These are phyloP conservation scores for Toxotes chatareus DNA, from an alignment of 2,113 vertebrate species.

Conservation along the genomic window DNA sequence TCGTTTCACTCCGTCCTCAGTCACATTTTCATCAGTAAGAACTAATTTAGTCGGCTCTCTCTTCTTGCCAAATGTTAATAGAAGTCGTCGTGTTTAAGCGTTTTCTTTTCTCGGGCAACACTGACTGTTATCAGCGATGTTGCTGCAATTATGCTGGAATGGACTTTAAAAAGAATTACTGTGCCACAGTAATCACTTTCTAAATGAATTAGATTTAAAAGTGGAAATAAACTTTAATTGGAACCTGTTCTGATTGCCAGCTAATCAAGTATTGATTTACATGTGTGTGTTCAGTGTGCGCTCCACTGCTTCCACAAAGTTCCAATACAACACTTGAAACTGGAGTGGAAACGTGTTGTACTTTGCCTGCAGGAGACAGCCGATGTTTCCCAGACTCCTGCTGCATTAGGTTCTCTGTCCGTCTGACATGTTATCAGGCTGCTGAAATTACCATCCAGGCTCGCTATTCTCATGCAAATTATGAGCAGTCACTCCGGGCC, in stretches of 20 bases:
- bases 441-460: conserved; percentile 55
- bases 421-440: conserved; percentile 54
- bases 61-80: conserved; percentile 40
- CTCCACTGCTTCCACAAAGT: not conserved
- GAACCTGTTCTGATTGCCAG: conserved; percentile 12
- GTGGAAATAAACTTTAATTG: conserved; percentile 41
- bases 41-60: conserved; percentile 26
- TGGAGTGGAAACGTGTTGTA: conserved; percentile 25
- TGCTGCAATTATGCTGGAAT: conserved; percentile 38
- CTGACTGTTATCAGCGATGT: conserved; percentile 33
- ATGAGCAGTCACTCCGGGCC: conserved; percentile 28
- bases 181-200: conserved; percentile 40
- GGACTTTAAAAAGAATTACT: conserved; percentile 38
- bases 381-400: conserved; percentile 9
- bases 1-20: not conserved
- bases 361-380: conserved; percentile 28
- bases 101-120: conserved; percentile 3
- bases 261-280: conserved; percentile 51
- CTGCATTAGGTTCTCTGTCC: conserved; percentile 35
- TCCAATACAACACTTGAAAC: conserved; percentile 10
- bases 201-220: conserved; percentile 40
- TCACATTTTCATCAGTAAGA: conserved; percentile 28
- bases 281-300: not conserved
- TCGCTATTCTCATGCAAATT: conserved; percentile 62
- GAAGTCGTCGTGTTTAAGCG: conserved; percentile 5